Evolutionary conservation across 2,888 invertebrate species (phyloP).

Genomic region (Nebria brevicollis): DNA sequence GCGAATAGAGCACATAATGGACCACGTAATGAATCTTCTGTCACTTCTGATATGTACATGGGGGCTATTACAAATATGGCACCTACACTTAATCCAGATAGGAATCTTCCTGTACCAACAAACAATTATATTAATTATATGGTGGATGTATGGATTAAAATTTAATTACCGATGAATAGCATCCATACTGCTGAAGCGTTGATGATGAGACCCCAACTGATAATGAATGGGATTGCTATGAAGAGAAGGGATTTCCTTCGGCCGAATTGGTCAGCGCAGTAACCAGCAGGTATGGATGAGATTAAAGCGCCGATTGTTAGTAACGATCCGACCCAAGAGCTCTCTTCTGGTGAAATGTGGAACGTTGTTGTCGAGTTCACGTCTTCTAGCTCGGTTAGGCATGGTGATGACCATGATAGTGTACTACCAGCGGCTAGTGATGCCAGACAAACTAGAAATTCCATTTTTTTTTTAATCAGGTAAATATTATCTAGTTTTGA

Average conservation of each 20-base stretch:
- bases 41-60: constrained; percentile 89
- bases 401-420: constrained; percentile 85
- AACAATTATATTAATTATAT: neutral
- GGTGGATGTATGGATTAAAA: too few relatives aligned
- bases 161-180: neutral
- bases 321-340: constrained; percentile 77
- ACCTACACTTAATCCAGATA: constrained; percentile 80
- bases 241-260: constrained; percentile 74
- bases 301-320: constrained; percentile 81
- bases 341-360: constrained; percentile 61
- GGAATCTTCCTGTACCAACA: constrained; percentile 68
- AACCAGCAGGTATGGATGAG: constrained; percentile 80
- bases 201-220: constrained; percentile 70
- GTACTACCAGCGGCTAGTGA: constrained; percentile 80
- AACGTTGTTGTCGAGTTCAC: constrained; percentile 54
- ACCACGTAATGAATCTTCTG: constrained; percentile 79
- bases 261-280: constrained; percentile 76
- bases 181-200: constrained; percentile 22
- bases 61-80: constrained; percentile 85
- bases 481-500: neutral
- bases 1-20: constrained; percentile 88
- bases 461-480: neutral
- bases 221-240: constrained; percentile 71
- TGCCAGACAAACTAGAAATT: constrained; percentile 76
- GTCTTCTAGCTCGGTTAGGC: constrained; percentile 70